A percentile compares a stretch with the other conserved stretches of the same genome.
These are phyloP conservation scores for Thamnaconus septentrionalis DNA, from an alignment of 2,113 vertebrate species.

Conservation along the genomic window DNA sequence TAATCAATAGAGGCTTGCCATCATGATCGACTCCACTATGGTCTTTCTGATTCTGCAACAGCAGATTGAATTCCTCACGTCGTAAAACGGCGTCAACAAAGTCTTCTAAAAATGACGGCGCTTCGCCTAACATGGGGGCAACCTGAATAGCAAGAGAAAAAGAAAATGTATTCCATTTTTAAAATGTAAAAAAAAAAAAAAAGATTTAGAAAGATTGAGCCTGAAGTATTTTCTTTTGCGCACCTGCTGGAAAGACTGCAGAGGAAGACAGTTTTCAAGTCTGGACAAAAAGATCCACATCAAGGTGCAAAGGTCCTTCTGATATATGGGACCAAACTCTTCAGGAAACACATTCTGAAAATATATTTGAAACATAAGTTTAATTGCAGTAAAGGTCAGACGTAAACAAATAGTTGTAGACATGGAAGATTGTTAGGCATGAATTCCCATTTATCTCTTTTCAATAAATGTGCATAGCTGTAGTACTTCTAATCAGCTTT, in stretches of 20 bases:
- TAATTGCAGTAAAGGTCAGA: neutral
- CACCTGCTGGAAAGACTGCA: conserved; percentile 57
- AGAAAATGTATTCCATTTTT: neutral
- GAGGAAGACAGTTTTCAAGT: conserved; percentile 66
- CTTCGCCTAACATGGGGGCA: conserved; percentile 34
- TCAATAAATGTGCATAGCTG: too few species aligned
- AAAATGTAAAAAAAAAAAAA: neutral
- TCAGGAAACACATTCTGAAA: conserved; percentile 46
- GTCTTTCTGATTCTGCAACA: conserved; percentile 54
- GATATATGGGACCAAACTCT: conserved; percentile 74
- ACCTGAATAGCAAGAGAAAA: conserved; percentile 27
- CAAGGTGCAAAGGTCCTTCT: conserved; percentile 64
- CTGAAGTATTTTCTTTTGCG: neutral
- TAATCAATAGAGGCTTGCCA: conserved; percentile 19
- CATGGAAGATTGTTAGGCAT: too few species aligned
- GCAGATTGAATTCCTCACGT: conserved; percentile 38
- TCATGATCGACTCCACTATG: conserved; percentile 23
- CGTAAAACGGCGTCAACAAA: conserved; percentile 38
- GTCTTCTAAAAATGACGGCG: conserved; percentile 43
- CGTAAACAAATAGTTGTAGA: too few species aligned
- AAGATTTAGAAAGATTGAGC: too few species aligned
- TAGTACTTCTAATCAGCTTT: too few species aligned
- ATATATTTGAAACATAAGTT: neutral
- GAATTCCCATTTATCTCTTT: too few species aligned
- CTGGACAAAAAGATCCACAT: conserved; percentile 75